A percentile compares a stretch with the other conserved stretches of the same genome.
These are phyloP conservation scores for Xiphophorus couchianus DNA, from an alignment of 2,113 vertebrate species.

Conservation along the genomic window DNA sequence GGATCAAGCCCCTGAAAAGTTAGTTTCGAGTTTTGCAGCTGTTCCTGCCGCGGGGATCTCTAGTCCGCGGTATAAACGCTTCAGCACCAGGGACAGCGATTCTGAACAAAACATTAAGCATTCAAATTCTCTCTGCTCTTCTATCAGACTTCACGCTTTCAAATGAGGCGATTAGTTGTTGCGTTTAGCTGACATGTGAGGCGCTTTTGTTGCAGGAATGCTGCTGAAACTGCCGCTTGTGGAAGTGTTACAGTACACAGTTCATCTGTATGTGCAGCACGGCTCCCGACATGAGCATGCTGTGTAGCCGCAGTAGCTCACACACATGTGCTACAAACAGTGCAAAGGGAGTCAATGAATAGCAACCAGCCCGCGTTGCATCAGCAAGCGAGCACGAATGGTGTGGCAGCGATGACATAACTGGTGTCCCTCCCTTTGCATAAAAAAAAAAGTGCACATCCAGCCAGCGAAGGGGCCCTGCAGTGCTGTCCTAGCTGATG, in stretches of 20 bases:
- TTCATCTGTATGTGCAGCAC: conserved; percentile 17
- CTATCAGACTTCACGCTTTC: neutral
- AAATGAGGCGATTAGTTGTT: neutral
- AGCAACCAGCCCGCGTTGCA: conserved; percentile 42
- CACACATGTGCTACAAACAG: conserved; percentile 56
- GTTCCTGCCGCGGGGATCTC: neutral
- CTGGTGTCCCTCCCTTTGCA: conserved; percentile 63
- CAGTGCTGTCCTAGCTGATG: conserved; percentile 70
- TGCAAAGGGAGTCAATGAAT: conserved; percentile 45
- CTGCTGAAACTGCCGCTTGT: conserved; percentile 18
- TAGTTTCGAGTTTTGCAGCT: conserved; percentile 12
- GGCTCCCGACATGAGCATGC: conserved; percentile 10
- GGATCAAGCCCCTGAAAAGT: conserved; percentile 26
- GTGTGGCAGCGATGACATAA: conserved; percentile 75
- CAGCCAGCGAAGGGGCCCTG: conserved; percentile 65
- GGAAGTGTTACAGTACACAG: neutral
- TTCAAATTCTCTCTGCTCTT: neutral
- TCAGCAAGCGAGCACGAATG: conserved; percentile 42
- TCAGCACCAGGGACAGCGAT: conserved; percentile 43
- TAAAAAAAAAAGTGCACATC: conserved; percentile 65
- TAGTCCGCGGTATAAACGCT: conserved; percentile 26
- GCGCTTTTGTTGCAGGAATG: neutral
- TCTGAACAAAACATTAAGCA: neutral
- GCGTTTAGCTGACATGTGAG: too few relatives aligned
- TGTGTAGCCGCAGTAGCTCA: conserved; percentile 41